phyloP scores from a whole-genome alignment of 2,797 vertebrate genomes.

The Florisuga fusca region DNA sequence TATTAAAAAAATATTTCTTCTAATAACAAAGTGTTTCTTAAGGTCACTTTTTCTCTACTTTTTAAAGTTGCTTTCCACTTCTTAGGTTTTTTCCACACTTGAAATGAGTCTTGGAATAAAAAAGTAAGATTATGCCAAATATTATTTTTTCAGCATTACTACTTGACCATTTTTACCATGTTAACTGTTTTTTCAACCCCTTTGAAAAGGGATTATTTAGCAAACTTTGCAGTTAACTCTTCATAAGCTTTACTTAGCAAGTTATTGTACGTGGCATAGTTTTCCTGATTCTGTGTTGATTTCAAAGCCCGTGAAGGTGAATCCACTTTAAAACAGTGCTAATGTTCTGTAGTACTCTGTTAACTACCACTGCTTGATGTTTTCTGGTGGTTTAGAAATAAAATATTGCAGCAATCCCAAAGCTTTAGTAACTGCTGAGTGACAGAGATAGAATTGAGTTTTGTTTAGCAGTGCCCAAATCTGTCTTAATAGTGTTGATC shows the following conservation, averaged over 20 bases:
- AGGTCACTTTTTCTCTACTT: background rate
- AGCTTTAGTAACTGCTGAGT: background rate
- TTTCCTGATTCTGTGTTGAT: background rate
- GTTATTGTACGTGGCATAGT: background rate
- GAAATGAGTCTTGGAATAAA: background rate
- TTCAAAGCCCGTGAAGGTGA: background rate
- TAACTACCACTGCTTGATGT: background rate
- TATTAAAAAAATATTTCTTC: background rate
- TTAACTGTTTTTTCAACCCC: background rate
- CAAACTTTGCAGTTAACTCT: background rate
- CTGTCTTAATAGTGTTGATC: background rate
- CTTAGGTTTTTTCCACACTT: background rate
- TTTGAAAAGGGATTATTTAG: background rate
- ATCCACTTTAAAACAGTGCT: background rate
- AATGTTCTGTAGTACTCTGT: background rate
- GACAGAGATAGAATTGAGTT: background rate
- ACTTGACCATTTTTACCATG: background rate
- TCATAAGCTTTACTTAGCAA: background rate
- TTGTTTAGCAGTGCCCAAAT: background rate
- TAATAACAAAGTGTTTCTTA: background rate
- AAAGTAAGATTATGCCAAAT: background rate
- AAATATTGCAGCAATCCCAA: background rate
- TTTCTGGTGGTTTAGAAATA: constrained; percentile 2
- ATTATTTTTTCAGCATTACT: background rate
- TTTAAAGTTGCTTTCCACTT: background rate